phyloP scores from a whole-genome alignment of 2,113 vertebrate genomes.

The Lampris megalopsis region DNA sequence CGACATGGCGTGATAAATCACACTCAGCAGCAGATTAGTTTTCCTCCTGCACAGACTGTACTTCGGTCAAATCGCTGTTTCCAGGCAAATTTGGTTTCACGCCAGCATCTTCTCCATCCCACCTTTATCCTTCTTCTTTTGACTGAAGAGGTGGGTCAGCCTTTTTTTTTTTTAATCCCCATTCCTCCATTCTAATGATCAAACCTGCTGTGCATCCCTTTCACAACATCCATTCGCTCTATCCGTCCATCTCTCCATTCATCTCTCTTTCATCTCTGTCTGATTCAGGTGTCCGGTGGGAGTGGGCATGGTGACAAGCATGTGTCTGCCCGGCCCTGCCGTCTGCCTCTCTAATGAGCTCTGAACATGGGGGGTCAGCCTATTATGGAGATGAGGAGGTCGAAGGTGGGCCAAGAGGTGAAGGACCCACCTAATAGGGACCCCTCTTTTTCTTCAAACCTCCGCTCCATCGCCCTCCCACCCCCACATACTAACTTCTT shows the following conservation, averaged over 20 bases:
- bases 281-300: slow-evolving; percentile 61
- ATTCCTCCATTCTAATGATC: slow-evolving; percentile 45
- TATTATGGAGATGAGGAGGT: slow-evolving; percentile 88
- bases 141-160: slow-evolving; percentile 15
- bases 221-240: slow-evolving; percentile 38
- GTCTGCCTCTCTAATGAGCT: slow-evolving; percentile 88
- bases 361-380: slow-evolving; percentile 84
- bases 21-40: slow-evolving; percentile 10
- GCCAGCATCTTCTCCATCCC: slow-evolving; percentile 14
- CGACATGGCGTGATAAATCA: slow-evolving; percentile 40
- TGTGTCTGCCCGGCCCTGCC: slow-evolving; percentile 74
- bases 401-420: slow-evolving; percentile 81
- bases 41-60: neutral
- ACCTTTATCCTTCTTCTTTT: slow-evolving; percentile 2
- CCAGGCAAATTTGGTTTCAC: slow-evolving; percentile 58
- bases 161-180: neutral
- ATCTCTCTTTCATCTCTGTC: slow-evolving; percentile 55
- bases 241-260: slow-evolving; percentile 43
- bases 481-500: slow-evolving; percentile 37
- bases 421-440: slow-evolving; percentile 82
- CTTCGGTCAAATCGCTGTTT: slow-evolving; percentile 57
- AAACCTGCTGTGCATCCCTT: slow-evolving; percentile 52
- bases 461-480: slow-evolving; percentile 45
- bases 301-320: slow-evolving; percentile 63
- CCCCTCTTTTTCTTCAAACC: slow-evolving; percentile 54